A percentile compares a stretch with the other conserved stretches of the same genome.
These are phyloP conservation scores for Sparidentex hasta DNA, from an alignment of 2,797 vertebrate genomes.

Conservation along the genomic window DNA sequence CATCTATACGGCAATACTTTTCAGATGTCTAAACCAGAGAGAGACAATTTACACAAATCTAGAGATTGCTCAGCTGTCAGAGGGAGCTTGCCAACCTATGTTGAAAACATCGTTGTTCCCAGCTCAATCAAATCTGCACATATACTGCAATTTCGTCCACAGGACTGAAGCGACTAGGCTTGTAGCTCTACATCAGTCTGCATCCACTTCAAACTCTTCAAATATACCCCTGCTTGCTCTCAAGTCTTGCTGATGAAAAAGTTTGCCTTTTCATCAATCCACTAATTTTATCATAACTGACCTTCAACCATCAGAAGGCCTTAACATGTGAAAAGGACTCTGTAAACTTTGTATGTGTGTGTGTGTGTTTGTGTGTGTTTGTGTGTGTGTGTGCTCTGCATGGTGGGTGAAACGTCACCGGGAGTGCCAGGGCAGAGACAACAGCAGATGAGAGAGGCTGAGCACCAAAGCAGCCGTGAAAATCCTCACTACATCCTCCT, in stretches of 20 bases:
- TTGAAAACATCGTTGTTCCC: no score
- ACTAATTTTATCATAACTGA: neutral
- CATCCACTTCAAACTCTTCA: neutral
- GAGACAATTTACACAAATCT: no score
- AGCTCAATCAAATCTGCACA: no score
- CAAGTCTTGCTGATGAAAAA: neutral
- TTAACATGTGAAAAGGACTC: neutral
- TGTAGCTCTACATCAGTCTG: no score
- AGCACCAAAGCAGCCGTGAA: slow-evolving; percentile 75
- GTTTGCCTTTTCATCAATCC: neutral
- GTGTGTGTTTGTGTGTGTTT: no score
- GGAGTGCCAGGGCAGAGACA: slow-evolving; percentile 60
- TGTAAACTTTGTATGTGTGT: no score
- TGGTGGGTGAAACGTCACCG: slow-evolving; percentile 20
- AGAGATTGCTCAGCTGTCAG: no score
- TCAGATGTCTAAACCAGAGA: no score
- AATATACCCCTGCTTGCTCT: neutral
- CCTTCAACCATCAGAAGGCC: neutral
- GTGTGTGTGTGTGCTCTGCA: neutral
- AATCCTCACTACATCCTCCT: slow-evolving; percentile 71
- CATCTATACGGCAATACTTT: neutral
- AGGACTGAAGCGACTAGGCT: neutral
- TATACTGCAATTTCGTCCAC: neutral
- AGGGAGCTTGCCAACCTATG: no score
- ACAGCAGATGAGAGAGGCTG: slow-evolving; percentile 72